Conservation (phyloP, 2,113 vertebrate species). For the Mohoua ochrocephala region DNA sequence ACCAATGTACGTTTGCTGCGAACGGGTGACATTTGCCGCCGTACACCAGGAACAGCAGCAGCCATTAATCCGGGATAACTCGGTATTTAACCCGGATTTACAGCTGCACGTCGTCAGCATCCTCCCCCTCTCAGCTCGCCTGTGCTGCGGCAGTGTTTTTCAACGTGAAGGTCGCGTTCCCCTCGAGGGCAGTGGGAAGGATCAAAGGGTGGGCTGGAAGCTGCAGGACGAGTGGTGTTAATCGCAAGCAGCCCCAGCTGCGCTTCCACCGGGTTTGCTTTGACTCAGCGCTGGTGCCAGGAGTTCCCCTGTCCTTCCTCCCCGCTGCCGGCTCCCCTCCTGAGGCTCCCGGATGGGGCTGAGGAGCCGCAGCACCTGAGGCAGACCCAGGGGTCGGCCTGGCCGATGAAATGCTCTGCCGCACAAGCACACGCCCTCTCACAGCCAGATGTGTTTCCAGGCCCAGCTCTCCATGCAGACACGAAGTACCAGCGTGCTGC, state of each 20-base stretch:
- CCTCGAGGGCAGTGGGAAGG: neutral
- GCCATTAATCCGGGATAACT: neutral
- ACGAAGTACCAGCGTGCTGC: neutral
- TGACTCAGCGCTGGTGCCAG: fast-evolving
- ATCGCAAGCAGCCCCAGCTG: neutral
- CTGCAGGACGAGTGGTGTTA: neutral
- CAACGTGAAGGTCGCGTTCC: neutral
- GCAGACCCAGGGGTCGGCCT: fast-evolving
- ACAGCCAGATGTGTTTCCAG: neutral
- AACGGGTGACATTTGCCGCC: neutral
- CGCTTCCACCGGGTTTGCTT: neutral
- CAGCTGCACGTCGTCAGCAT: neutral
- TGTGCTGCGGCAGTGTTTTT: neutral
- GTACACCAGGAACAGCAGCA: neutral
- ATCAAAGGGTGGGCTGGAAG: neutral
- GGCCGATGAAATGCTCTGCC: neutral
- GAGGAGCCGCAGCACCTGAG: neutral
- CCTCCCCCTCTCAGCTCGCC: neutral
- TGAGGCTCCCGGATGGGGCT: neutral
- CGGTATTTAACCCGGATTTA: neutral
- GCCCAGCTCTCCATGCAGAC: neutral
- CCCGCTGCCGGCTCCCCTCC: fast-evolving
- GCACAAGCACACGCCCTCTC: fast-evolving
- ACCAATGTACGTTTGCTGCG: neutral
- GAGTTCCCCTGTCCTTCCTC: neutral